These are phyloP conservation scores for Drosophila pseudotalamancana DNA, from an alignment of 2,888 invertebrate genomes.

Conservation along the genomic window DNA sequence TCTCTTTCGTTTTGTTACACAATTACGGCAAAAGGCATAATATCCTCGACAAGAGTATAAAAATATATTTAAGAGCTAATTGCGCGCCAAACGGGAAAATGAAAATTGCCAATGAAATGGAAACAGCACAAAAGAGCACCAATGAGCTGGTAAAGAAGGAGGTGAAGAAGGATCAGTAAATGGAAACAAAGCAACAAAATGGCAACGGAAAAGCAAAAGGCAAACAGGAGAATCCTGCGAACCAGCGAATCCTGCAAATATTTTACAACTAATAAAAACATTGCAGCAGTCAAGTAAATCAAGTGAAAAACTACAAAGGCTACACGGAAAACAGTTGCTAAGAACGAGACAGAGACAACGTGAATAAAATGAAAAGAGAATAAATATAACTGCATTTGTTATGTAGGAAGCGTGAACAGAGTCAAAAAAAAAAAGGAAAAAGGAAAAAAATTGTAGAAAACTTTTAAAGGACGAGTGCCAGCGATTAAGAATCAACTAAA, in stretches of 20 bases:
- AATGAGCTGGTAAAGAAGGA: not conserved
- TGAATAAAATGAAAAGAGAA: slow-evolving; percentile 8
- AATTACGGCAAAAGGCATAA: not conserved
- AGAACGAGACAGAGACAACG: not conserved
- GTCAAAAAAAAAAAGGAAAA: not conserved
- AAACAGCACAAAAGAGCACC: slow-evolving; percentile 4
- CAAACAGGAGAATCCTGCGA: slow-evolving; percentile 9
- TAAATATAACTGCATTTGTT: slow-evolving; percentile 4
- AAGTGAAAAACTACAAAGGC: slow-evolving; percentile 59
- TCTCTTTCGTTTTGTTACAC: not conserved
- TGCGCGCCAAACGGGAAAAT: slow-evolving; percentile 53
- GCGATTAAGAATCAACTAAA: not conserved
- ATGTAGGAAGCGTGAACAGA: not conserved
- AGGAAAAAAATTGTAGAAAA: not conserved
- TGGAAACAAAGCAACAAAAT: slow-evolving; percentile 6
- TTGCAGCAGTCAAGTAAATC: slow-evolving; percentile 65
- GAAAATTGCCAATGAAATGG: slow-evolving; percentile 54
- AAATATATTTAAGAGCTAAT: slow-evolving; percentile 58
- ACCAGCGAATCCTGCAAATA: slow-evolving; percentile 43
- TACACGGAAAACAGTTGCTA: slow-evolving; percentile 1
- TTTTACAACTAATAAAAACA: slow-evolving; percentile 70
- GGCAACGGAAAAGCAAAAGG: slow-evolving; percentile 16
- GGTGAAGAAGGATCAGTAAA: slow-evolving; percentile 7
- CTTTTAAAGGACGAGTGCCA: not conserved
- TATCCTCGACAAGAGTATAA: not conserved